phyloP scores from a whole-genome alignment of 2,888 invertebrate genomes.

The Chymomyza procnemis region DNA sequence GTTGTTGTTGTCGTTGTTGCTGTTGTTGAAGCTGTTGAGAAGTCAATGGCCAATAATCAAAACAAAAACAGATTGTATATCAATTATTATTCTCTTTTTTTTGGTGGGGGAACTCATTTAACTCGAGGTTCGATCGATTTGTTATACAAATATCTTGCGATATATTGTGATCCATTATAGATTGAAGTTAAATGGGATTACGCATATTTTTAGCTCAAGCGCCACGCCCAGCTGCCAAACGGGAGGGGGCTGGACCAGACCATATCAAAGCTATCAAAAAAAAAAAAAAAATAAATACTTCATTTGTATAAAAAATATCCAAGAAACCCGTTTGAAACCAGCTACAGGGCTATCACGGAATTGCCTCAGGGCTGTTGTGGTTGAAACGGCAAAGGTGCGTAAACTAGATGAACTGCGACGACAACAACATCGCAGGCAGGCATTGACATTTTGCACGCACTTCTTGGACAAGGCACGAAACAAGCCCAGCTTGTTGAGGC shows the following conservation, averaged over 20 bases:
- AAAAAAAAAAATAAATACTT: too few relatives aligned
- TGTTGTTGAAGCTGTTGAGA: constrained; percentile 33
- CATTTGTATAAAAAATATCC: not conserved
- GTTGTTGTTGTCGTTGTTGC: constrained; percentile 4
- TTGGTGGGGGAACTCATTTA: too few relatives aligned
- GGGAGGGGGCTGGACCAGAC: not conserved
- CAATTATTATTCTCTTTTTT: not conserved
- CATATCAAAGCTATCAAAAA: not conserved
- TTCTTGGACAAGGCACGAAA: not conserved
- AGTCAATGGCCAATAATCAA: constrained; percentile 34
- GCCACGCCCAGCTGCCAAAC: not conserved
- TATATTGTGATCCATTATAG: not conserved
- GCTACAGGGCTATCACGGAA: not conserved
- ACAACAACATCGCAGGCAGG: not conserved
- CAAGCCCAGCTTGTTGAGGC: not conserved
- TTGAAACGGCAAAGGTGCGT: not conserved
- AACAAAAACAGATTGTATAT: constrained; percentile 13
- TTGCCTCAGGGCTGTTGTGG: not conserved
- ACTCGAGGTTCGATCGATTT: not conserved
- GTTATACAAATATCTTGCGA: not conserved
- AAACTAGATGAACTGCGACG: not conserved
- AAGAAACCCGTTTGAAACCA: not conserved
- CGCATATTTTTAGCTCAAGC: not conserved
- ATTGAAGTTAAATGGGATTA: not conserved
- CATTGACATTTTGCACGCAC: not conserved